Percentiles rank a stretch among this genome's conserved stretches.
phyloP scores from a whole-genome alignment of 1,140 invertebrate species.

The Zaprionus vittiger region DNA sequence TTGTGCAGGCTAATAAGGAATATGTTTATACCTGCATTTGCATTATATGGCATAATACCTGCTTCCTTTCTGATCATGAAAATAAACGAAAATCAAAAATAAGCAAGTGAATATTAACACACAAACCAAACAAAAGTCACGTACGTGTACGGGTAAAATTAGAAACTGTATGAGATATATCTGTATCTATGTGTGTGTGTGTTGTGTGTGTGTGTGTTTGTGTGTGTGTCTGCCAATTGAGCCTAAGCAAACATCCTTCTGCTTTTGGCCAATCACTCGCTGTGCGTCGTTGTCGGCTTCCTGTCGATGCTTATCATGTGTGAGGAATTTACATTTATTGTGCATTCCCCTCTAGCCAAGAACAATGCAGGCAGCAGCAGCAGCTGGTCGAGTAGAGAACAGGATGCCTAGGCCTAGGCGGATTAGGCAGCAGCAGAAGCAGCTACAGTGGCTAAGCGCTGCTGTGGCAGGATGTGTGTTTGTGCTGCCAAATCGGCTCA shows the following conservation, averaged over 20 bases:
- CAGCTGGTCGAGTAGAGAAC: slow-evolving; percentile 45
- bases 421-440: slow-evolving; percentile 43
- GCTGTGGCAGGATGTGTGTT: slow-evolving; percentile 35
- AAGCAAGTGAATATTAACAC: slow-evolving; percentile 40
- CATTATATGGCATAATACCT: slow-evolving; percentile 8
- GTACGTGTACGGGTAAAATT: slow-evolving; percentile 42
- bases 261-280: slow-evolving; percentile 50
- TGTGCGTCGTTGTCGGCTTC: slow-evolving; percentile 43
- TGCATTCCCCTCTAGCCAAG: slow-evolving; percentile 25
- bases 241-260: slow-evolving; percentile 78
- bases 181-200: too few species aligned
- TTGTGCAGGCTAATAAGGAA: neutral
- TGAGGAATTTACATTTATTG: slow-evolving; percentile 50
- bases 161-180: slow-evolving; percentile 1
- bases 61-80: neutral
- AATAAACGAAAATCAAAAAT: slow-evolving; percentile 24
- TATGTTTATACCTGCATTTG: neutral
- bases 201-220: neutral
- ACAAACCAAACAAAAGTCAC: slow-evolving; percentile 66
- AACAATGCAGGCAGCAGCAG: neutral
- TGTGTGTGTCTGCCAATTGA: slow-evolving; percentile 25
- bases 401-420: slow-evolving; percentile 40
- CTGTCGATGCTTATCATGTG: slow-evolving; percentile 72
- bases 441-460: slow-evolving; percentile 1
- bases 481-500: slow-evolving; percentile 20